Evolutionary conservation across 2,113 vertebrate species (phyloP).

Genomic region (Strix uralensis): DNA sequence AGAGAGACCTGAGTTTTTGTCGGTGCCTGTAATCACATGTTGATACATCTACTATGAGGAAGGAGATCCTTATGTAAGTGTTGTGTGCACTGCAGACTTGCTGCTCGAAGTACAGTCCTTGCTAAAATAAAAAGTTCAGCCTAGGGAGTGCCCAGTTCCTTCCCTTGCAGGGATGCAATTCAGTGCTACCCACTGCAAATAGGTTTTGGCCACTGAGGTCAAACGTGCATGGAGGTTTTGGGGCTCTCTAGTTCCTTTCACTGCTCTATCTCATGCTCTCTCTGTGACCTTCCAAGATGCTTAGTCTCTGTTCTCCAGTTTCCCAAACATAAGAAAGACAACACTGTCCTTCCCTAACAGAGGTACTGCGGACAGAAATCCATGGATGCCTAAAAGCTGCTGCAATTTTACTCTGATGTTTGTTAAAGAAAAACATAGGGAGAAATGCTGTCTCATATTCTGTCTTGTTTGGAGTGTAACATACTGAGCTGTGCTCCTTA

Average conservation of each 20-base stretch:
- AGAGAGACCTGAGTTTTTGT: not conserved
- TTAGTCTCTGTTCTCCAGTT: not conserved
- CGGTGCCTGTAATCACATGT: not conserved
- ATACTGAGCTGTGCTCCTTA: not conserved
- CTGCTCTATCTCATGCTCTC: not conserved
- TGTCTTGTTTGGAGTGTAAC: not conserved
- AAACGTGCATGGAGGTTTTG: not conserved
- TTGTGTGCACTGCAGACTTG: not conserved
- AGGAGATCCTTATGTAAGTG: not conserved
- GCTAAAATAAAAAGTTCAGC: not conserved
- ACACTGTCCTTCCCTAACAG: not conserved
- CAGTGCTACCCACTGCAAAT: not conserved
- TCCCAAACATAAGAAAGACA: not conserved
- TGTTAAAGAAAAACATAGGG: not conserved
- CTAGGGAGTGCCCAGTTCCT: not conserved
- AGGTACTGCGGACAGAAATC: not conserved
- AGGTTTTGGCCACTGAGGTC: not conserved
- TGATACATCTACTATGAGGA: not conserved
- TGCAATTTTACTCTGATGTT: not conserved
- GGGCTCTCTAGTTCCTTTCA: not conserved
- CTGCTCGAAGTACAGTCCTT: not conserved
- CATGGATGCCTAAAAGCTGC: not conserved
- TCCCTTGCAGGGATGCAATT: not conserved
- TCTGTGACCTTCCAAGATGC: not conserved
- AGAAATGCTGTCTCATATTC: not conserved